Evolutionary conservation across 2,888 invertebrate genomes (phyloP).

Genomic region (Sepioteuthis lessoniana): DNA sequence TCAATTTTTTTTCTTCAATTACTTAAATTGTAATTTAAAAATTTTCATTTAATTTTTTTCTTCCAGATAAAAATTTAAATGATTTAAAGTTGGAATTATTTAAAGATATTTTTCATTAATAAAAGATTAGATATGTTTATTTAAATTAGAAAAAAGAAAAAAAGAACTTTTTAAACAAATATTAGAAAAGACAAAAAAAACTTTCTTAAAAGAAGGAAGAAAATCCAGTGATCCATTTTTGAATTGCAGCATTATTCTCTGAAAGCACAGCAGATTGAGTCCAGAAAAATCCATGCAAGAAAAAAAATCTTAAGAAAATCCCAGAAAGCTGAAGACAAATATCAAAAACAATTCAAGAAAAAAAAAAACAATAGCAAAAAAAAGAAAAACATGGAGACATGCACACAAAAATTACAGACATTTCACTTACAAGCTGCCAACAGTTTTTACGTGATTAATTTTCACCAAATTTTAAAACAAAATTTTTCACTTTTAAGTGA

Average conservation of each 20-base stretch:
- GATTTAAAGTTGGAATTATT: too few relatives aligned
- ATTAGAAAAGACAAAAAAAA: background rate
- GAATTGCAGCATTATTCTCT: too few relatives aligned
- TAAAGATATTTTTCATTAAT: too few relatives aligned
- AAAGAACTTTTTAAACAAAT: too few relatives aligned
- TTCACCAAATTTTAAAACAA: background rate
- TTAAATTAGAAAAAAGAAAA: too few relatives aligned
- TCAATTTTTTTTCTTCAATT: too few relatives aligned
- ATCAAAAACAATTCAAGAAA: background rate
- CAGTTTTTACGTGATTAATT: background rate
- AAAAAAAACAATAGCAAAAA: background rate
- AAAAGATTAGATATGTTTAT: too few relatives aligned
- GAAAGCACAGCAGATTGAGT: background rate
- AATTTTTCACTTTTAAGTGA: background rate
- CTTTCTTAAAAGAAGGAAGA: background rate
- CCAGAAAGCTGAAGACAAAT: background rate
- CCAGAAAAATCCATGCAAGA: background rate
- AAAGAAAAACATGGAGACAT: background rate
- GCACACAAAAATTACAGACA: background rate
- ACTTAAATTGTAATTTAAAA: too few relatives aligned
- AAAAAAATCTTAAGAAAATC: background rate
- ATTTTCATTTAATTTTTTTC: too few relatives aligned
- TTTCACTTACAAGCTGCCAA: background rate
- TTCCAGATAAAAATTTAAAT: too few relatives aligned
- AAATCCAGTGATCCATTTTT: background rate